Percentiles rank a stretch among this genome's conserved stretches.
These are phyloP conservation scores for Drosophila pseudotakahashii DNA, from an alignment of 2,888 invertebrate genomes.

Conservation along the genomic window DNA sequence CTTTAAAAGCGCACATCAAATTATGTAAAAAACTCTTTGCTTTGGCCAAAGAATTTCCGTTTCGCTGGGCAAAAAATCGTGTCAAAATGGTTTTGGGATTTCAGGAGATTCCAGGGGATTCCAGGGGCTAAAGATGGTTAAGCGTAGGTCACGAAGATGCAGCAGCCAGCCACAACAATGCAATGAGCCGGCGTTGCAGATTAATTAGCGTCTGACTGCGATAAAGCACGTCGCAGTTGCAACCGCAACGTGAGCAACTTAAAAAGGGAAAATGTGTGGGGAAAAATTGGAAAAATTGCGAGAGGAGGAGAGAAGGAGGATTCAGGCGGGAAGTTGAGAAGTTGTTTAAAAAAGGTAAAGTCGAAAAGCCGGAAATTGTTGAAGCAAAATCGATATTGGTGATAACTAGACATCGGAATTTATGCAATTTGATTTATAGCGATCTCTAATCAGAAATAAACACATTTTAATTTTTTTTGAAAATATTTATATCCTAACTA, in stretches of 20 bases:
- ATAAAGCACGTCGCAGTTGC: slow-evolving; percentile 68
- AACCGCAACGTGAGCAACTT: slow-evolving; percentile 43
- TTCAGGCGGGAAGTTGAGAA: background rate
- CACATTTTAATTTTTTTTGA: too few relatives aligned
- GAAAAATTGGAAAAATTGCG: slow-evolving; percentile 2
- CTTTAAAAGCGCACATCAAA: slow-evolving; percentile 21
- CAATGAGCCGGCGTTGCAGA: slow-evolving; percentile 62
- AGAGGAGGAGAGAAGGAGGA: background rate
- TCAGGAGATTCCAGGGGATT: too few relatives aligned
- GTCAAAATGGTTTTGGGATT: slow-evolving; percentile 44
- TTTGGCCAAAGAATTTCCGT: slow-evolving; percentile 61
- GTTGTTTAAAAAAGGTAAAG: background rate
- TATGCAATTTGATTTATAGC: too few relatives aligned
- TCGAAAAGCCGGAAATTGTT: background rate
- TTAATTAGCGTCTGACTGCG: slow-evolving; percentile 71
- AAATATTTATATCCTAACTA: too few relatives aligned
- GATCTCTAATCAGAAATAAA: too few relatives aligned
- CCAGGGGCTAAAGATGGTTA: slow-evolving; percentile 8
- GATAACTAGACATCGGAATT: too few relatives aligned
- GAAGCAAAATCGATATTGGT: background rate
- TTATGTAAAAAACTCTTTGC: slow-evolving; percentile 59
- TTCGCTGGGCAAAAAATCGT: slow-evolving; percentile 56
- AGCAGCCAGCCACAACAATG: slow-evolving; percentile 49
- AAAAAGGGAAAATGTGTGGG: background rate
- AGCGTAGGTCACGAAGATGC: slow-evolving; percentile 63